phyloP scores from a whole-genome alignment of 2,797 vertebrate species.

The Aratinga solstitialis region DNA sequence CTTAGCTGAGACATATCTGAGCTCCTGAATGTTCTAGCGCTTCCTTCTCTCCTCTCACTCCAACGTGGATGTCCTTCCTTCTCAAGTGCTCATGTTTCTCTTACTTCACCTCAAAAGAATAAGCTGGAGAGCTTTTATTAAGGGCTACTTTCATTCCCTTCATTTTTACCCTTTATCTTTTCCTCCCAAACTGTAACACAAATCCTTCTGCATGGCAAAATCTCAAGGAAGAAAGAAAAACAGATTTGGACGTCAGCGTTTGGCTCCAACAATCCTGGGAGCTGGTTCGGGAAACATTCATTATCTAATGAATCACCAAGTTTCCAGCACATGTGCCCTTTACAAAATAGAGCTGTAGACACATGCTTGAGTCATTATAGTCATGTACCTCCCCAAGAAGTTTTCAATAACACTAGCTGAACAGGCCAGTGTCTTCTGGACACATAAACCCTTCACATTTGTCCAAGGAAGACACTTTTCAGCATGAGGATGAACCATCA shows the following conservation, averaged over 20 bases:
- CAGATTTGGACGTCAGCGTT: background rate
- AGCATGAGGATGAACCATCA: background rate
- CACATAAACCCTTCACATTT: background rate
- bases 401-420: background rate
- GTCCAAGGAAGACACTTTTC: background rate
- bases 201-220: background rate
- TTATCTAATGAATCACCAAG: constrained; percentile 54
- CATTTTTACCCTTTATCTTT: constrained; percentile 1
- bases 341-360: background rate
- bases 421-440: background rate
- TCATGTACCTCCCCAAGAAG: background rate
- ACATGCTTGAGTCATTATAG: constrained; percentile 2
- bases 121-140: background rate
- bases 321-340: constrained; percentile 45
- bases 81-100: background rate
- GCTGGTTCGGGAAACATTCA: constrained; percentile 19
- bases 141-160: background rate
- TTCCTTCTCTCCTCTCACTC: background rate
- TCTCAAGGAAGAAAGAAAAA: constrained; percentile 38
- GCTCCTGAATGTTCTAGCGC: background rate
- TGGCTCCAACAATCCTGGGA: constrained; percentile 33
- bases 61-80: background rate
- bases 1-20: background rate
- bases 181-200: background rate
- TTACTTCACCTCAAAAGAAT: background rate